Evolutionary conservation across 2,113 vertebrate species (phyloP), one percentile per base, ranked within the genome.

Genomic region (Anguilla rostrata): DNA sequence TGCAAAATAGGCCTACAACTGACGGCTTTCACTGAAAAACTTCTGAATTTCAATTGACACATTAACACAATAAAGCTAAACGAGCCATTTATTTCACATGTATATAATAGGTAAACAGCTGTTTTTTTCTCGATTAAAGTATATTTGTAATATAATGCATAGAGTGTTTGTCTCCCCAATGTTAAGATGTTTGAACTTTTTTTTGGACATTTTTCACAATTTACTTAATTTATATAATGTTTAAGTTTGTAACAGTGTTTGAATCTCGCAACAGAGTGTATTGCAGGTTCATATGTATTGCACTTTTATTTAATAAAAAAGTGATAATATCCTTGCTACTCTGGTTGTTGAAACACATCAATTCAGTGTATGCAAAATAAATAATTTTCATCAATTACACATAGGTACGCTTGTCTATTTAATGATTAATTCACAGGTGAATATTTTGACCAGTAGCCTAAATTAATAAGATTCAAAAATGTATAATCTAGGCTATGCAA

Each of bases 251-350:
- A 95, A 95, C 95, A 89, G 91, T 94, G 92, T 90, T 91, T 89
- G 88, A 90, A 92, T 91, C 90, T 90, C 96, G 95, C 96, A 95
- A 93, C 91, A 91, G 93, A 94, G 75, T 94, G 96, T 95, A 95
- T 95, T 94, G 95, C 95, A 93, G 96, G 94, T 95, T 94, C 95
- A 93, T 94, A 94, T 97, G 96, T 97, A 97, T 97, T 96, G 97
- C 97, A 98, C 98, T 98, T 99, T 98, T 97, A 97, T 97, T 98
- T 97, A 96, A 96, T 95, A 95, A 95, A 94, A 94, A 90, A 86
- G 86, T 92, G 86, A 93, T 94, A 90, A 88, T 88, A 94, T 92
- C 88, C 91, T 29, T 87, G 87, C 90, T 87, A 82, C 41, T 81
- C 63, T 89, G 87, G 56, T 83, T 85, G 85, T 81, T 41, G 78